Conservation (phyloP, 30 jellyfish, hydroid and myxozoan species). For the Aurelia aurita region DNA sequence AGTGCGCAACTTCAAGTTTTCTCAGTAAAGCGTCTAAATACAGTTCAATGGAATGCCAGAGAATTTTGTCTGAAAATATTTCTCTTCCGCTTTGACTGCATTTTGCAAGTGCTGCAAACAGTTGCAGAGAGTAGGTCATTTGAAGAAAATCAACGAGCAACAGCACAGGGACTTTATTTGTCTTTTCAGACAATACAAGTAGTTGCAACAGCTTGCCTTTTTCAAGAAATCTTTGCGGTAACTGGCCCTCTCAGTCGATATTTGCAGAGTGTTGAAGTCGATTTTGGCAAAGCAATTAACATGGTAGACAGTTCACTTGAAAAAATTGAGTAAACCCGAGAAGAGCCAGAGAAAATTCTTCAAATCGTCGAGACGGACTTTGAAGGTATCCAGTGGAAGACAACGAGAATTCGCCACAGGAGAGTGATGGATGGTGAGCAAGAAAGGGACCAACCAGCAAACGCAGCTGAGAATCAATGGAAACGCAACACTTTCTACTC, state of each 20-base stretch:
- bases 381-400: slow-evolving; percentile 26
- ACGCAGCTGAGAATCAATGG: slow-evolving; percentile 12
- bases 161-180: slow-evolving; percentile 4
- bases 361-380: slow-evolving; percentile 29
- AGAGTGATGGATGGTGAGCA: slow-evolving; percentile 40
- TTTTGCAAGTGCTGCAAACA: slow-evolving; percentile 23
- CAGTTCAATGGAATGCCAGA: slow-evolving; percentile 22
- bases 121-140: background rate
- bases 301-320: slow-evolving; percentile 14
- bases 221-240: slow-evolving; percentile 24
- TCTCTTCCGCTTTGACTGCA: slow-evolving; percentile 1
- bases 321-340: background rate
- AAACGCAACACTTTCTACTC: slow-evolving; percentile 23
- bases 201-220: slow-evolving; percentile 30
- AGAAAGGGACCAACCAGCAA: slow-evolving; percentile 33
- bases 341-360: slow-evolving; percentile 1
- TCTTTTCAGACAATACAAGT: slow-evolving; percentile 15
- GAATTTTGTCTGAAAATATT: slow-evolving; percentile 8
- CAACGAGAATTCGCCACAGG: background rate
- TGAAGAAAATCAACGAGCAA: background rate
- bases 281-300: slow-evolving; percentile 30
- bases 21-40: slow-evolving; percentile 5
- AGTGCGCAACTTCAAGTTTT: background rate
- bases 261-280: slow-evolving; percentile 28
- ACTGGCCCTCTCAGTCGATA: slow-evolving; percentile 45